phyloP scores from a whole-genome alignment of 2,888 invertebrate genomes.

The Eristalis tenax region DNA sequence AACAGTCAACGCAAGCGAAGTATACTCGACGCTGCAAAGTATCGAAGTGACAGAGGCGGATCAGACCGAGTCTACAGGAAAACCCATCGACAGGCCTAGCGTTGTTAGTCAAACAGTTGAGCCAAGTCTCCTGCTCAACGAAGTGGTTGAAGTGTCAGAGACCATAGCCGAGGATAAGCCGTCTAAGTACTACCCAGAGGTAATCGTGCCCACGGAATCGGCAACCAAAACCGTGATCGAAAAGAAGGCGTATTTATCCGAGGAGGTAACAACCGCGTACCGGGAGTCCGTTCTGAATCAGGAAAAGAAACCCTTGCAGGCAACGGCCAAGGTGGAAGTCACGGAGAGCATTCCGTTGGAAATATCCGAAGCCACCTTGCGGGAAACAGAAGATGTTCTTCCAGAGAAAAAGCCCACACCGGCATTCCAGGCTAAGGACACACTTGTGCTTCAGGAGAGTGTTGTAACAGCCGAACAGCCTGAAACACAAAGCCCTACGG shows the following conservation, averaged over 20 bases:
- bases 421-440: conserved; percentile 78
- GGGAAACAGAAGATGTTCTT: conserved; percentile 72
- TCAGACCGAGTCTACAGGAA: conserved; percentile 84
- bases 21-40: conserved; percentile 84
- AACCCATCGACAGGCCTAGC: conserved; percentile 83
- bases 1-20: conserved; percentile 83
- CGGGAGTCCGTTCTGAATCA: conserved; percentile 85
- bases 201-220: conserved; percentile 90
- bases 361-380: conserved; percentile 63
- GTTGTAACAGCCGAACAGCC: conserved; percentile 84
- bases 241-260: conserved; percentile 85
- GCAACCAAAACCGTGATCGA: conserved; percentile 86
- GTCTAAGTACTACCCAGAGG: conserved; percentile 89
- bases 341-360: conserved; percentile 80
- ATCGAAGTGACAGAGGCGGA: conserved; percentile 86
- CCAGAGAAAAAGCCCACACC: conserved; percentile 41
- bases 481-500: conserved; percentile 86
- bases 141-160: conserved; percentile 86
- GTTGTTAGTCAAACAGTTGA: conserved; percentile 82
- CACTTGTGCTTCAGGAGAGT: conserved; percentile 82
- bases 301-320: conserved; percentile 77
- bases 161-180: conserved; percentile 87
- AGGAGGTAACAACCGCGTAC: conserved; percentile 86
- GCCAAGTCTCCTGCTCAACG: conserved; percentile 82
- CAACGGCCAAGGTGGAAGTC: conserved; percentile 76